phyloP scores from a whole-genome alignment of 2,113 vertebrate genomes.

The Takifugu bimaculatus region DNA sequence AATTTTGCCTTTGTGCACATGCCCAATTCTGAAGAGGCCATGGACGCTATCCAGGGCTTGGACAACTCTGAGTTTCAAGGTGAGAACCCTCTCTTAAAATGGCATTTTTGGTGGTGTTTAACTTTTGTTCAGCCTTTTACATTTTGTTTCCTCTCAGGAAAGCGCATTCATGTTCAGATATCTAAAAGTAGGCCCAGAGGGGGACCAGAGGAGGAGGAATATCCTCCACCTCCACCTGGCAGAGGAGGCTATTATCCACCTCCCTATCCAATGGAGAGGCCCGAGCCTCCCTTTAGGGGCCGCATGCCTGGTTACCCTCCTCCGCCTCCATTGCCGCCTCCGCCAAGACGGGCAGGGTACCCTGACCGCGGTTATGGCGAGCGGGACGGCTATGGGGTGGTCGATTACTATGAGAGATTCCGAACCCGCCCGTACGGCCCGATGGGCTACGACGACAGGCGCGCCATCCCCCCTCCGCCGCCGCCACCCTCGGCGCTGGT shows the following conservation, averaged over 20 bases:
- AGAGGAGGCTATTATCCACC: conserved; percentile 89
- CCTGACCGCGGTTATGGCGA: conserved; percentile 81
- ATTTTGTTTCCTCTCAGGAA: conserved; percentile 78
- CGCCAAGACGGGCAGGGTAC: conserved; percentile 76
- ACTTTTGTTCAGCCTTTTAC: neutral
- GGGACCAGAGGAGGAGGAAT: conserved; percentile 85
- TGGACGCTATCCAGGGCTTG: conserved; percentile 76
- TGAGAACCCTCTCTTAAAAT: conserved; percentile 24
- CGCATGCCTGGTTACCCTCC: conserved; percentile 74
- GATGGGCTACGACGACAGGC: conserved; percentile 67
- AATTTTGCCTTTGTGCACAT: conserved; percentile 83
- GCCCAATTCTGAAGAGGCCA: conserved; percentile 76
- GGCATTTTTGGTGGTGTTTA: neutral
- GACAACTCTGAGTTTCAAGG: conserved; percentile 79
- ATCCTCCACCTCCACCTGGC: conserved; percentile 80
- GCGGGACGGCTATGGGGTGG: conserved; percentile 76
- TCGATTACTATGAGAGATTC: conserved; percentile 95
- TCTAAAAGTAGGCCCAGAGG: conserved; percentile 88
- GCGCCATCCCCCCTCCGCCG: conserved; percentile 64
- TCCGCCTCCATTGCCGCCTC: conserved; percentile 74
- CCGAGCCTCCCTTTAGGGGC: conserved; percentile 75
- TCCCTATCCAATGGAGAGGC: conserved; percentile 80
- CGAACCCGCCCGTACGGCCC: conserved; percentile 79
- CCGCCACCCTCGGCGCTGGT: conserved; percentile 72
- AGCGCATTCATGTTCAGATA: conserved; percentile 93